Conservation (phyloP, 2,113 vertebrate genomes). For the Alces alces region DNA sequence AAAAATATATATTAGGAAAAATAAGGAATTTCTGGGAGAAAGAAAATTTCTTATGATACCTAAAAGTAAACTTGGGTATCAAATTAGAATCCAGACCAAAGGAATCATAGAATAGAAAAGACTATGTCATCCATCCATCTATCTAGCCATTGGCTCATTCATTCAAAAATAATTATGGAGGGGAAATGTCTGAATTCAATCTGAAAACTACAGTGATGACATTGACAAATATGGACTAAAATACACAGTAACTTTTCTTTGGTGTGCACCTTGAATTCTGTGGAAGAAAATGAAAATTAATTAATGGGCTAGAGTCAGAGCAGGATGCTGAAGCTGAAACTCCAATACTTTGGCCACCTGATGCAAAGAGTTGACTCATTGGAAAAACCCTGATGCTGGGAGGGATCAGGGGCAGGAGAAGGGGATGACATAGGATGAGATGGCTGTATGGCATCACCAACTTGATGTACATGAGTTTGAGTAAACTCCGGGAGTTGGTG, state of each 20-base stretch:
- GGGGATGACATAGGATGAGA: too few species aligned
- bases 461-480: too few species aligned
- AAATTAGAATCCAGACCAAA: neutral
- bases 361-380: too few species aligned
- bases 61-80: neutral
- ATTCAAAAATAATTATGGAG: neutral
- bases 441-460: too few species aligned
- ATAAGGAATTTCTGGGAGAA: neutral
- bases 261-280: neutral
- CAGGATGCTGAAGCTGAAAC: too few species aligned
- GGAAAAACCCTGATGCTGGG: too few species aligned
- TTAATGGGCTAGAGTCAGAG: neutral
- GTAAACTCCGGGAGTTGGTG: too few species aligned
- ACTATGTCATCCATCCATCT: neutral
- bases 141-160: neutral
- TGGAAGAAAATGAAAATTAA: neutral
- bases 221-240: neutral
- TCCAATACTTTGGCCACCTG: too few species aligned
- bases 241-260: neutral
- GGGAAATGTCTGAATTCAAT: neutral
- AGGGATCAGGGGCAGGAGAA: too few species aligned
- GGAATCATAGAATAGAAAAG: neutral
- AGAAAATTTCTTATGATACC: neutral
- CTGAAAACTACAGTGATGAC: neutral
- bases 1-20: neutral